Percentiles rank a stretch among this genome's conserved stretches.
These are phyloP conservation scores for Zygothrica quintamaculata DNA, from an alignment of 2,888 invertebrate species.

Conservation along the genomic window DNA sequence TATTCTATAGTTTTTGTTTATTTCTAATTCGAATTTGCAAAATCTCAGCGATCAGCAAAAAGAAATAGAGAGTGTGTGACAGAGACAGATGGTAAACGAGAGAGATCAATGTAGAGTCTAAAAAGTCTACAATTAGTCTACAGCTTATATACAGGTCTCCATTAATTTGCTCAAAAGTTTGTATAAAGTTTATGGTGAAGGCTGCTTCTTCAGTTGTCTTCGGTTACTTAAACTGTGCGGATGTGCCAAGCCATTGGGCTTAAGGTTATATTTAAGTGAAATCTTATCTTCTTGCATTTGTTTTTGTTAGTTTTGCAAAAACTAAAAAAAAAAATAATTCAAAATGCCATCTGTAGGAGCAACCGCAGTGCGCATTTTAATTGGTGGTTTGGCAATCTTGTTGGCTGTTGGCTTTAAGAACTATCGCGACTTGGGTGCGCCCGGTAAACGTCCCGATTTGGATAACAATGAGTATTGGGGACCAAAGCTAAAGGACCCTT, in stretches of 20 bases:
- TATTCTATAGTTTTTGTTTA: no score
- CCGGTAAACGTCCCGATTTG: conserved; percentile 78
- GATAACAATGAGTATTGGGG: conserved; percentile 83
- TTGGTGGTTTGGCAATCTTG: conserved; percentile 68
- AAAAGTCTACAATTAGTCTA: no score
- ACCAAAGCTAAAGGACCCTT: conserved; percentile 66
- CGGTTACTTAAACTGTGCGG: conserved; percentile 11
- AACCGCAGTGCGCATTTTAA: conserved; percentile 60
- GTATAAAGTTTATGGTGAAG: no score
- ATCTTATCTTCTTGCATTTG: no score
- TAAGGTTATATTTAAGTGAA: neutral
- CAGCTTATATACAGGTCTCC: neutral
- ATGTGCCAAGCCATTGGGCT: conserved; percentile 2
- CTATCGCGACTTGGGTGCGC: conserved; percentile 72
- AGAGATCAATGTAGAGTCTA: no score
- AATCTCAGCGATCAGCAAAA: no score
- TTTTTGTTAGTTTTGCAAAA: neutral
- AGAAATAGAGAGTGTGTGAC: no score
- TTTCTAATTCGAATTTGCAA: no score
- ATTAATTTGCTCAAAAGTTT: neutral
- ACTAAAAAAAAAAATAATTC: neutral
- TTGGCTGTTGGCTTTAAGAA: conserved; percentile 79
- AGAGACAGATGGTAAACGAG: no score
- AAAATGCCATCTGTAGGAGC: conserved; percentile 54
- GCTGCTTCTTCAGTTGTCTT: conserved; percentile 28